These are phyloP conservation scores for Sphenodon punctatus DNA, from an alignment of 2,797 vertebrate species.

Conservation along the genomic window DNA sequence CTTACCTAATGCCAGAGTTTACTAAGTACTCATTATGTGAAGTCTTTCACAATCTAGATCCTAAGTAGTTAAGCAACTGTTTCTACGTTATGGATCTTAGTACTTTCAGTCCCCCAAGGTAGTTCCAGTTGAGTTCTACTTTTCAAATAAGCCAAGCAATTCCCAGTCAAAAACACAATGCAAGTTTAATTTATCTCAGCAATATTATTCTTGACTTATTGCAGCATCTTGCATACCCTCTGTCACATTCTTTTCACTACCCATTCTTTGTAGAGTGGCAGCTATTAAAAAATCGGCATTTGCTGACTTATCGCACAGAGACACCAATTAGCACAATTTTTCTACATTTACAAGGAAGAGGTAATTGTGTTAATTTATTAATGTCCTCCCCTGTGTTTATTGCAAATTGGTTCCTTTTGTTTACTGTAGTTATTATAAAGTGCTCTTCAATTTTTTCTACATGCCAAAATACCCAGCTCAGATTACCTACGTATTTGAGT, in stretches of 20 bases:
- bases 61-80: not conserved
- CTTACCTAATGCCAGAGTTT: not conserved
- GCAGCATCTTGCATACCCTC: not conserved
- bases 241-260: not conserved
- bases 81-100: no score
- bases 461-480: no score
- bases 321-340: no score
- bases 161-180: not conserved
- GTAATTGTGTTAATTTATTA: not conserved
- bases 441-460: no score
- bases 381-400: not conserved
- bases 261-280: not conserved
- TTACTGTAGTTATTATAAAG: not conserved
- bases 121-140: not conserved
- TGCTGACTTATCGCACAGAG: not conserved
- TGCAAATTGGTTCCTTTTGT: not conserved
- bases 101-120: no score
- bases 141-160: not conserved
- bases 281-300: not conserved
- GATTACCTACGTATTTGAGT: no score
- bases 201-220: no score
- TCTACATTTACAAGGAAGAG: not conserved
- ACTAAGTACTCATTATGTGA: not conserved
- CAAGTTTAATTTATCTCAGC: not conserved
- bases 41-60: not conserved